Conservation (phyloP, 1,140 invertebrate species). For the Pectinophora gossypiella region DNA sequence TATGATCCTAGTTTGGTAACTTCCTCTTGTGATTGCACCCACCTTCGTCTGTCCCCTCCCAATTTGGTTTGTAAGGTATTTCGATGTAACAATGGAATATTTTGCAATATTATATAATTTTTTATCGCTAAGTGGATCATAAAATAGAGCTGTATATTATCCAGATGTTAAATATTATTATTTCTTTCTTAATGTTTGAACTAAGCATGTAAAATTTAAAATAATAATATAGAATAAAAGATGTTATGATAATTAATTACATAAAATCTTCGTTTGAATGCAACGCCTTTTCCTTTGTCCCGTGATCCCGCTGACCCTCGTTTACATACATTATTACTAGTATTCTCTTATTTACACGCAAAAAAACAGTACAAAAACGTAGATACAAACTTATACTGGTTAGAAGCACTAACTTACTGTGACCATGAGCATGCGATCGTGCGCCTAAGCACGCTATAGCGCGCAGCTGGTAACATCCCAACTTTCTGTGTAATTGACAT, state of each 20-base stretch:
- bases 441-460: no score
- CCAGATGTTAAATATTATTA: conserved; percentile 73
- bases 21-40: conserved; percentile 26
- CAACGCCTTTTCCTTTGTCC: conserved; percentile 49
- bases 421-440: no score
- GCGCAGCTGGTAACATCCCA: no score
- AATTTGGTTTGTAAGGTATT: conserved; percentile 33
- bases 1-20: conserved; percentile 23
- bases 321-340: no score
- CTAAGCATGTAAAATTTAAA: conserved; percentile 75
- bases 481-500: no score
- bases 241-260: conserved; percentile 75
- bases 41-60: conserved; percentile 25
- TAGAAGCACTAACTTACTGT: no score
- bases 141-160: conserved; percentile 71
- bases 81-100: conserved; percentile 66
- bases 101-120: conserved; percentile 66
- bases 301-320: no score
- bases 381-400: no score
- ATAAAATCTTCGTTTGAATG: conserved; percentile 70
- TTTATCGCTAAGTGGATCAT: conserved; percentile 63
- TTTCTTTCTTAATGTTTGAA: conserved; percentile 73
- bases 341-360: no score
- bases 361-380: no score
- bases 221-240: conserved; percentile 75